phyloP scores from a whole-genome alignment of 2,888 invertebrate species.

The Drosophila nigricruria region DNA sequence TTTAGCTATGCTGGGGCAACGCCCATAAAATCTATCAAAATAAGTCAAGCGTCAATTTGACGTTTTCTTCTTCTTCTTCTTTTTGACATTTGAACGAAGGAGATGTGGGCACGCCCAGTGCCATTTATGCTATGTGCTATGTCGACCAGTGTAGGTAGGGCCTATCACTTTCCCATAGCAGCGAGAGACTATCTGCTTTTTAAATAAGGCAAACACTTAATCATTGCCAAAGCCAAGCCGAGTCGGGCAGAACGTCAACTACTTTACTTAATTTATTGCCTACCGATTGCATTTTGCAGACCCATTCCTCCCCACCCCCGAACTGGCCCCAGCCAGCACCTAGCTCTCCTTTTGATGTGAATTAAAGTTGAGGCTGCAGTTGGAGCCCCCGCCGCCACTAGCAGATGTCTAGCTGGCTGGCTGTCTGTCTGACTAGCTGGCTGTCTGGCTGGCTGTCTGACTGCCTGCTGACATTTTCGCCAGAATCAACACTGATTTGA shows the following conservation, averaged over 20 bases:
- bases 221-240: constrained; percentile 66
- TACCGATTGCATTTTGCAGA: constrained; percentile 67
- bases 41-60: constrained; percentile 77
- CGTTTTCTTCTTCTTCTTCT: constrained; percentile 25
- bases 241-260: constrained; percentile 68
- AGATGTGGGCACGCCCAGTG: constrained; percentile 37
- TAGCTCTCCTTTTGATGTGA: constrained; percentile 39
- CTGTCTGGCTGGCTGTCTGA: constrained; percentile 36
- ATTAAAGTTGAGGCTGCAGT: constrained; percentile 28
- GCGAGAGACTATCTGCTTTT: constrained; percentile 40
- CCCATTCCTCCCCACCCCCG: not conserved
- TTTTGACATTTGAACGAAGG: constrained; percentile 54
- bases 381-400: constrained; percentile 20
- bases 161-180: constrained; percentile 46
- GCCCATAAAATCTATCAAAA: constrained; percentile 81
- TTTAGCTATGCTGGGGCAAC: constrained; percentile 54
- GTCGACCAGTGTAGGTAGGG: constrained; percentile 19
- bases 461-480: constrained; percentile 79
- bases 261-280: constrained; percentile 79
- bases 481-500: constrained; percentile 81
- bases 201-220: constrained; percentile 64
- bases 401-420: constrained; percentile 14
- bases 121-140: not conserved
- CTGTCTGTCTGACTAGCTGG: not conserved
- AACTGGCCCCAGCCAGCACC: not conserved